Percentiles rank a stretch among this genome's conserved stretches.
Evolutionary conservation across 2,113 vertebrate genomes (phyloP).

Genomic region (Lepisosteus osseus): DNA sequence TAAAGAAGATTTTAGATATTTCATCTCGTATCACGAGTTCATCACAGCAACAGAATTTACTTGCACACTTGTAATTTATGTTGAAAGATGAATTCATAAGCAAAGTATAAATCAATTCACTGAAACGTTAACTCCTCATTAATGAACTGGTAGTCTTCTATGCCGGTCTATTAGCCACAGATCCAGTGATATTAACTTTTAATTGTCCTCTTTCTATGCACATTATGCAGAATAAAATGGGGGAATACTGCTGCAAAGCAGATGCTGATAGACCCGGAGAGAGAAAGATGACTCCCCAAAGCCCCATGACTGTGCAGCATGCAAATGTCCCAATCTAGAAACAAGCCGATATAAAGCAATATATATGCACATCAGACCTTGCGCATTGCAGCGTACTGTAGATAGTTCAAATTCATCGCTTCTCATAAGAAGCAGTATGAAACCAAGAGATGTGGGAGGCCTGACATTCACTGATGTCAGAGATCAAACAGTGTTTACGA

Average conservation of each 20-base stretch:
- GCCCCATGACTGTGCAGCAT: conserved; percentile 1
- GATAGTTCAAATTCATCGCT: not conserved
- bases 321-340: conserved; percentile 5
- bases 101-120: no score
- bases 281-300: not conserved
- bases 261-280: not conserved
- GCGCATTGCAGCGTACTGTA: not conserved
- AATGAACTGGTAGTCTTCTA: not conserved
- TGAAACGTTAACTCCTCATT: no score
- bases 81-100: no score
- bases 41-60: no score
- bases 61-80: no score
- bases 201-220: not conserved
- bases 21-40: no score
- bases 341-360: not conserved
- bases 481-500: not conserved
- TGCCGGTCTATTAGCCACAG: not conserved
- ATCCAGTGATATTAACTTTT: not conserved
- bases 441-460: not conserved
- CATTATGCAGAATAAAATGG: not conserved
- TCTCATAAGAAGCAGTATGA: not conserved
- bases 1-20: no score
- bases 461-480: not conserved
- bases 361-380: not conserved
- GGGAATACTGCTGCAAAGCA: not conserved